Evolutionary conservation across 2,113 vertebrate species (phyloP), one percentile per base, ranked within the genome.

Genomic region (Aspidoscelis tigris): DNA sequence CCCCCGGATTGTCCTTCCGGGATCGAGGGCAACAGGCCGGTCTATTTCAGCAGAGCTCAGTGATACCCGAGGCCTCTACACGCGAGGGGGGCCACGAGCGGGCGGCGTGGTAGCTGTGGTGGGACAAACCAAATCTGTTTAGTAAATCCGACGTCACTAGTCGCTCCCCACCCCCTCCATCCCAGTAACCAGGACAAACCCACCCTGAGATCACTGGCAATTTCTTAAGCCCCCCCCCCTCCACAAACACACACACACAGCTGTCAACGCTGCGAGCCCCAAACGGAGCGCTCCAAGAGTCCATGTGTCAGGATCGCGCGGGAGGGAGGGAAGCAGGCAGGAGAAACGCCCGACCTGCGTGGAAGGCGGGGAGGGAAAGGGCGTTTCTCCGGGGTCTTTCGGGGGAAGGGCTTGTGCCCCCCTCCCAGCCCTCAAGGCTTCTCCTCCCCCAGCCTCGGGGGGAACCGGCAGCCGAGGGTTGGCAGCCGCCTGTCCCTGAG

Each of bases 401-500:
- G 12, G 1, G 3, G 0, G 26, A 21, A 76, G 55, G 7, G 22
- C 66, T 21, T 39, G 61, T 58, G 21, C 73, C 65, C 55, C 53
- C 24, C 1, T 2, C 18, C 66, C 21, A 3, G 77, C 66, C 16
- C 75, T 8, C 0, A 1, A 22, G 24, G 66, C 18, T 61, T 66
- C 1, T 3, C 41, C 3, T 4, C 77, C 43, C 72, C 79, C 9
- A 14, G 58, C n/a, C 71, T 72, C 41, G 26, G 44, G 82, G 12
- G 72, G 78, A 33, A 69, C 18, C 69, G 76, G 69, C 84, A 64
- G 80, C 58, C 10, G 55, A 22, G 21, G 65, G 72, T 53, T n/a
- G 47, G 61, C 55, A 20, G 80, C 82, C 33, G 26, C 33, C 76
- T 53, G 55, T 85, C 74, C 81, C 87, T 70, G 41, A 88, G 87